Conservation (phyloP, 1,140 invertebrate species). For the Lycorma delicatula region DNA sequence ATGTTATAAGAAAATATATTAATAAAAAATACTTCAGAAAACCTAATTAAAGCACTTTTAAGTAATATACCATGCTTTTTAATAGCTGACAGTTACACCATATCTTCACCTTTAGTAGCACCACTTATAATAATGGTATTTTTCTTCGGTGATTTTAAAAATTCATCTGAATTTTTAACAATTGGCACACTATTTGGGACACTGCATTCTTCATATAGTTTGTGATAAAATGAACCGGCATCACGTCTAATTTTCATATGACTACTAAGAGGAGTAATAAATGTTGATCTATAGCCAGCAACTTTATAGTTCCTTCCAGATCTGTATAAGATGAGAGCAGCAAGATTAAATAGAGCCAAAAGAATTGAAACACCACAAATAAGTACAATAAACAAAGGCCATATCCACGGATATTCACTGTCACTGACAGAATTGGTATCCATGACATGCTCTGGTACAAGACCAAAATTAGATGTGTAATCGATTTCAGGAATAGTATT, state of each 20-base stretch:
- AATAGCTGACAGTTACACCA: too few species aligned
- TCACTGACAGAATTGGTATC: not conserved
- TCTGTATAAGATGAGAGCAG: constrained; percentile 11
- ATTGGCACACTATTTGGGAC: constrained; percentile 20
- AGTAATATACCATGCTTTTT: too few species aligned
- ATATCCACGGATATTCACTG: not conserved
- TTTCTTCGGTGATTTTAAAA: not conserved
- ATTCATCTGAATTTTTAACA: constrained; percentile 12
- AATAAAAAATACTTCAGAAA: too few species aligned
- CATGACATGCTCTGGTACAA: not conserved
- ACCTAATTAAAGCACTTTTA: too few species aligned
- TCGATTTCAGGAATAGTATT: not conserved
- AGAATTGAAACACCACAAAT: constrained; percentile 4
- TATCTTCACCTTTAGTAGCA: not conserved
- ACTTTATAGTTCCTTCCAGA: not conserved
- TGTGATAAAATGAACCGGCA: constrained; percentile 23
- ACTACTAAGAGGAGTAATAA: constrained; percentile 8
- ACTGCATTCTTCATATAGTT: constrained; percentile 30
- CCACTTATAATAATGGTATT: not conserved
- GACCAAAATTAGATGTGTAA: not conserved
- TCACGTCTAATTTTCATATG: constrained; percentile 16
- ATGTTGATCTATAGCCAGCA: constrained; percentile 1
- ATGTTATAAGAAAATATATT: too few species aligned
- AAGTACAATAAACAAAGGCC: constrained; percentile 3
- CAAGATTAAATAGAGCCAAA: constrained; percentile 1